A percentile compares a stretch with the other conserved stretches of the same genome.
These are phyloP conservation scores for Mobula birostris DNA, from an alignment of 2,113 vertebrate genomes.

Conservation along the genomic window DNA sequence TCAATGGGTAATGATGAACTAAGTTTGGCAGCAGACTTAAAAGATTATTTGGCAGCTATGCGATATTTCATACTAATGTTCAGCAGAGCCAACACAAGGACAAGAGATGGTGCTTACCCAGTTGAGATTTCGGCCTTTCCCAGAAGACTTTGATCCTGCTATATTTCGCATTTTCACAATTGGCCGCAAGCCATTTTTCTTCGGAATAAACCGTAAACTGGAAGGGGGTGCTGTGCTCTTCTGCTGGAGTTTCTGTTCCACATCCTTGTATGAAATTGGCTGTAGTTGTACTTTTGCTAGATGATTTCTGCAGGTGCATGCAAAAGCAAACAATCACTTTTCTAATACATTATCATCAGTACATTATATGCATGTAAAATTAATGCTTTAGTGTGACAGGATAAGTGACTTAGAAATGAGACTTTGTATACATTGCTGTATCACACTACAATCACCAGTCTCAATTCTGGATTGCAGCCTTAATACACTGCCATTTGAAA, in stretches of 20 bases:
- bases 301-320: constrained; percentile 61
- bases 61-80: not conserved
- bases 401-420: too few species aligned
- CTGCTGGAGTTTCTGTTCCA: constrained; percentile 45
- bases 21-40: not conserved
- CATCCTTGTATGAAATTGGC: constrained; percentile 58
- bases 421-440: too few species aligned
- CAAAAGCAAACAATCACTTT: constrained; percentile 22
- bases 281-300: constrained; percentile 64
- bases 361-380: not conserved
- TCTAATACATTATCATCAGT: not conserved
- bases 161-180: constrained; percentile 63
- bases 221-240: constrained; percentile 51
- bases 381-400: too few species aligned
- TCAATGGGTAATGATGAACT: not conserved
- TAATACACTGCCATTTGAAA: too few species aligned
- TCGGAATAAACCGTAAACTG: constrained; percentile 83
- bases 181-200: constrained; percentile 70
- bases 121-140: constrained; percentile 43
- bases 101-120: constrained; percentile 42
- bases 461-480: too few species aligned
- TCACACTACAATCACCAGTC: too few species aligned
- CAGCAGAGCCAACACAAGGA: not conserved
- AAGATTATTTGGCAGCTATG: not conserved
- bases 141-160: constrained; percentile 46